Percentiles rank a stretch among this genome's conserved stretches.
These are phyloP conservation scores for Callionymus lyra DNA, from an alignment of 2,113 vertebrate species.

Conservation along the genomic window DNA sequence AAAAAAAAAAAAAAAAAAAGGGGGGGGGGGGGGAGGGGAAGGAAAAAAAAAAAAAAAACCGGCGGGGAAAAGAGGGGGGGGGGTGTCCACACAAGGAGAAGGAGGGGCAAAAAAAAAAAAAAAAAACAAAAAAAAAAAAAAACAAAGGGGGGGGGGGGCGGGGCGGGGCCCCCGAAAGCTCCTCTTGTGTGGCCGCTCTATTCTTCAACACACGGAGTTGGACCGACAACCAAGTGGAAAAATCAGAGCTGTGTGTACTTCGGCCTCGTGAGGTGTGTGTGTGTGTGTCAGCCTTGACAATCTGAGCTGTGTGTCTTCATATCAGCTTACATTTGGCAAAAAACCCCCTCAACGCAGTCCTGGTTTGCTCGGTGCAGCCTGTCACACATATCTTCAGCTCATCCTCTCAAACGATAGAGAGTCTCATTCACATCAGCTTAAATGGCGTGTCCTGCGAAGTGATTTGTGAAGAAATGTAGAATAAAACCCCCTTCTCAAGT, in stretches of 20 bases:
- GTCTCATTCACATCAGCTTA: constrained; percentile 3
- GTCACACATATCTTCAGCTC: constrained; percentile 9
- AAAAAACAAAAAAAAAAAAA: constrained; percentile 48
- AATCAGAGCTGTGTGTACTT: constrained; percentile 30
- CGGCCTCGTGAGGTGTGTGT: constrained; percentile 17
- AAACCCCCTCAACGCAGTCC: constrained; percentile 27
- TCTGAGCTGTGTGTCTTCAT: constrained; percentile 35
- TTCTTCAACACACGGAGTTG: constrained; percentile 41
- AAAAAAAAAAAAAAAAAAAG: constrained; percentile 35
- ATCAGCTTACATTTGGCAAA: constrained; percentile 32
- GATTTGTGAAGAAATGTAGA: constrained; percentile 25
- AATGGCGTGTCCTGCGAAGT: constrained; percentile 14
- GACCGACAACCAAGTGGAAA: constrained; percentile 39
- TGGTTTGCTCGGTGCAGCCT: constrained; percentile 15
- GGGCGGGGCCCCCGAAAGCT: constrained; percentile 36
- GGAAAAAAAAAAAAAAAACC: too few species aligned
- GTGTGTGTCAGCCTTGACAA: constrained; percentile 11
- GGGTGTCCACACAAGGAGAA: too few species aligned
- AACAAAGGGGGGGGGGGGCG: constrained; percentile 43
- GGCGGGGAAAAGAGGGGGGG: too few species aligned
- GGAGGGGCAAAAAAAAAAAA: constrained; percentile 24
- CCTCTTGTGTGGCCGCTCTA: constrained; percentile 40
- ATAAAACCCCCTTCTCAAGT: constrained; percentile 31
- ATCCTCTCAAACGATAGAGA: too few species aligned
- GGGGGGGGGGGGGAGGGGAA: constrained; percentile 14